Conservation (phyloP, 2,113 vertebrate species). For the Isurus oxyrinchus region DNA sequence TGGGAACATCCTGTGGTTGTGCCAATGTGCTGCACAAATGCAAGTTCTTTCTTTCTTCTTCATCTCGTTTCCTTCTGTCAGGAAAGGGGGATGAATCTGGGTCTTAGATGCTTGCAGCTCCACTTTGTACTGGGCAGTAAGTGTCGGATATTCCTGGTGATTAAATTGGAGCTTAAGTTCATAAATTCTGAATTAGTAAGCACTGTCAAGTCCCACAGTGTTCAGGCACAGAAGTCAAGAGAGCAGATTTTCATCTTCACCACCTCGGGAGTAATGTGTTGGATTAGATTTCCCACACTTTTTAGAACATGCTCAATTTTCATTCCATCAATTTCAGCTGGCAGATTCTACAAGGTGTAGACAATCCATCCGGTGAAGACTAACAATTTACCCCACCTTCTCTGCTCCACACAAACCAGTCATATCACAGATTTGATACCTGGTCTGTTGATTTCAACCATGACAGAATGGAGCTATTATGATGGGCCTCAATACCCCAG, state of each 20-base stretch:
- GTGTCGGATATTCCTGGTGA: background rate
- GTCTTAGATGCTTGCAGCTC: background rate
- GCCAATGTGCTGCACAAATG: too few species aligned
- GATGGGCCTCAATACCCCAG: background rate
- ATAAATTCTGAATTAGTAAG: background rate
- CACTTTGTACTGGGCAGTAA: background rate
- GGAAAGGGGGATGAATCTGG: background rate
- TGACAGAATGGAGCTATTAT: background rate
- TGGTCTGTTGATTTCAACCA: background rate
- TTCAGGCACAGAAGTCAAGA: background rate
- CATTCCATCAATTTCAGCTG: background rate
- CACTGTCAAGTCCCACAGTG: background rate
- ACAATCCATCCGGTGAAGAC: background rate
- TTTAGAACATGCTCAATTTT: background rate
- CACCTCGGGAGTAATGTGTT: background rate
- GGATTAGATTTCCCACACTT: background rate
- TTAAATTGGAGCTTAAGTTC: background rate
- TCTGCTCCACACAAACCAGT: background rate
- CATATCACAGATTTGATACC: background rate
- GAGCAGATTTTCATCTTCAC: background rate
- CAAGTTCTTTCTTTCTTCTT: background rate
- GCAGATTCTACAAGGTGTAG: background rate
- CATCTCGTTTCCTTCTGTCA: background rate
- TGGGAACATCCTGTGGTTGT: background rate
- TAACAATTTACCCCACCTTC: background rate